Conservation (phyloP, 2,888 invertebrate species). For the Cheiracanthium punctorium region DNA sequence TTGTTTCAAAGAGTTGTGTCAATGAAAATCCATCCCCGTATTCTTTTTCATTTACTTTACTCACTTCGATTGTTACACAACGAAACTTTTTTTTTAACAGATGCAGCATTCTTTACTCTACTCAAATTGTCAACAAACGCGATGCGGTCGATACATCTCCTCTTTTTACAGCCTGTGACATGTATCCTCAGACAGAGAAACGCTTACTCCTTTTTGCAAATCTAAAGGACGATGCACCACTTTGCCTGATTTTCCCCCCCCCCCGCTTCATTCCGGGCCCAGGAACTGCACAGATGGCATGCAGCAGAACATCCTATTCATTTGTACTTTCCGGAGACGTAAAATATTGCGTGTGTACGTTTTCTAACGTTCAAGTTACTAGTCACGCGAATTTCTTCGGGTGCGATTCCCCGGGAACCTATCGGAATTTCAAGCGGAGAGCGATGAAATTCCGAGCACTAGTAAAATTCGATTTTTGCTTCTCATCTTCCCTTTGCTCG, state of each 20-base stretch:
- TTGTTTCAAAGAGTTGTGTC: too few species aligned
- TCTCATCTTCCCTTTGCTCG: conserved; percentile 1
- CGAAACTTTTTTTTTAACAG: too few species aligned
- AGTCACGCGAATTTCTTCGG: conserved; percentile 49
- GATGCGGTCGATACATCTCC: background rate
- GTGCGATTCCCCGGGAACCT: conserved; percentile 37
- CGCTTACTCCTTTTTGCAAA: background rate
- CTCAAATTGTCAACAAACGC: too few species aligned
- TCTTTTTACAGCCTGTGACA: background rate
- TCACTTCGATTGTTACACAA: too few species aligned
- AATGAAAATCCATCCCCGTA: too few species aligned
- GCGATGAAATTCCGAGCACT: conserved; percentile 56
- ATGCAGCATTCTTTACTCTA: too few species aligned
- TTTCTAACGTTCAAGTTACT: conserved; percentile 25
- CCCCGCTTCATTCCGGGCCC: background rate
- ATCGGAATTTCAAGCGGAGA: conserved; percentile 52
- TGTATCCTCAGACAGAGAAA: background rate
- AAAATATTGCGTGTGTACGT: conserved; percentile 60
- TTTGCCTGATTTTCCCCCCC: background rate
- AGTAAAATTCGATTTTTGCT: conserved; percentile 58
- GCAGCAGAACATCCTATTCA: conserved; percentile 38
- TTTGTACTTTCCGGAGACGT: conserved; percentile 47
- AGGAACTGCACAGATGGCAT: conserved; percentile 44
- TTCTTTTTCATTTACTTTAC: too few species aligned
- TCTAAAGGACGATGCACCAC: background rate